Evolutionary conservation across 2,797 vertebrate species (phyloP).

Genomic region (Bovichtus variegatus): DNA sequence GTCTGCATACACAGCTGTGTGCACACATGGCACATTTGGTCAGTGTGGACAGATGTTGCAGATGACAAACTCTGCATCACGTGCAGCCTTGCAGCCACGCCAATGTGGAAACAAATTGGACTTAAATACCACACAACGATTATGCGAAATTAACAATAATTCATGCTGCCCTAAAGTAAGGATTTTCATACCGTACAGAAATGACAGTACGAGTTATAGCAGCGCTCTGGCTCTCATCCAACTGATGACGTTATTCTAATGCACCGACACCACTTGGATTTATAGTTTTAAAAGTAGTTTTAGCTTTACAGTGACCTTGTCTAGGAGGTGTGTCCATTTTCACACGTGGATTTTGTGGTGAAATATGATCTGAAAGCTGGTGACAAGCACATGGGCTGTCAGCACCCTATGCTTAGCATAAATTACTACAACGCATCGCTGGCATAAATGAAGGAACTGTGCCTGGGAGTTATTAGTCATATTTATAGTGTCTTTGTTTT

Average conservation of each 20-base stretch:
- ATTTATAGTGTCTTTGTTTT: conserved; percentile 6
- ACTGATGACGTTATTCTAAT: conserved; percentile 3
- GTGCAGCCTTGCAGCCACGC: background rate
- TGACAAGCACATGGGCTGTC: conserved; percentile 1
- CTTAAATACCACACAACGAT: background rate
- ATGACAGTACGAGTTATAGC: too few relatives aligned
- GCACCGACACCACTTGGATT: conserved; percentile 3
- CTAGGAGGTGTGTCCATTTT: conserved; percentile 2
- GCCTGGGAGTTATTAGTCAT: conserved; percentile 16
- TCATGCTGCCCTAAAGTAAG: background rate
- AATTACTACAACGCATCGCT: conserved; percentile 18
- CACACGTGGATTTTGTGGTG: conserved; percentile 1
- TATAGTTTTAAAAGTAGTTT: background rate
- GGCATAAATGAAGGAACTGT: background rate
- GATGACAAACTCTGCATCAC: too few relatives aligned
- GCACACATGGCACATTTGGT: too few relatives aligned
- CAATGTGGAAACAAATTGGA: background rate
- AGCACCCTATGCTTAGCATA: conserved; percentile 19
- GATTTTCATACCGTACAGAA: background rate
- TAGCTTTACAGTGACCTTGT: background rate
- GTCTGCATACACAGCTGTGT: too few relatives aligned
- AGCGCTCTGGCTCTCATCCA: background rate
- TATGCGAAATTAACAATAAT: background rate
- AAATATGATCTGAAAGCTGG: conserved; percentile 25
- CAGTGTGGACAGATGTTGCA: too few relatives aligned